Conservation (phyloP, 2,113 vertebrate genomes). For the Hydrolagus affinis region DNA sequence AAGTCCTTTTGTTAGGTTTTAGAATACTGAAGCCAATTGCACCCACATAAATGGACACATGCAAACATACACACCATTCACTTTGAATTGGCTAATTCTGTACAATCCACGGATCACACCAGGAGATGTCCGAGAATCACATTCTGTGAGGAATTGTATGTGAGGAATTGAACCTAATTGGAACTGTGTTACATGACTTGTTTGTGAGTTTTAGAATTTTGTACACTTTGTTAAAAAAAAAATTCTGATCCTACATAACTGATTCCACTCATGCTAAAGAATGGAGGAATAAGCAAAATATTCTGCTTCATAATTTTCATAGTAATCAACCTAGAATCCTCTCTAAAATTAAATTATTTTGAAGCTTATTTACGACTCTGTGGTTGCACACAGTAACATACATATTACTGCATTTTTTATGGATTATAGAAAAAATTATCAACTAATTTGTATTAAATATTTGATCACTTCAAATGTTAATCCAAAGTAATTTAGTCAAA, state of each 20-base stretch:
- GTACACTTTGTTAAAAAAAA: background rate
- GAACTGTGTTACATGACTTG: background rate
- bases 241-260: background rate
- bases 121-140: background rate
- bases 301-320: background rate
- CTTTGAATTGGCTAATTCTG: background rate
- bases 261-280: background rate
- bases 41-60: background rate
- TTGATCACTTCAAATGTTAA: constrained; percentile 27
- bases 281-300: background rate
- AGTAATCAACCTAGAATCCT: background rate
- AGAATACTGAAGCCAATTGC: background rate
- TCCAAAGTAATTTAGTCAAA: constrained; percentile 13
- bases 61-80: no score
- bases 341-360: background rate
- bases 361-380: background rate
- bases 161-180: background rate
- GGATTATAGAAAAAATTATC: background rate
- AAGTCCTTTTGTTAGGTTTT: background rate
- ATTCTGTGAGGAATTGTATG: background rate
- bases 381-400: background rate
- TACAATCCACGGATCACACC: background rate
- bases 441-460: constrained; percentile 14
- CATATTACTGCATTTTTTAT: background rate
- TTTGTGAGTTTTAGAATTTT: background rate